Conservation (phyloP, 2,888 invertebrate species). For the Hydrotaea cyrtoneurina region DNA sequence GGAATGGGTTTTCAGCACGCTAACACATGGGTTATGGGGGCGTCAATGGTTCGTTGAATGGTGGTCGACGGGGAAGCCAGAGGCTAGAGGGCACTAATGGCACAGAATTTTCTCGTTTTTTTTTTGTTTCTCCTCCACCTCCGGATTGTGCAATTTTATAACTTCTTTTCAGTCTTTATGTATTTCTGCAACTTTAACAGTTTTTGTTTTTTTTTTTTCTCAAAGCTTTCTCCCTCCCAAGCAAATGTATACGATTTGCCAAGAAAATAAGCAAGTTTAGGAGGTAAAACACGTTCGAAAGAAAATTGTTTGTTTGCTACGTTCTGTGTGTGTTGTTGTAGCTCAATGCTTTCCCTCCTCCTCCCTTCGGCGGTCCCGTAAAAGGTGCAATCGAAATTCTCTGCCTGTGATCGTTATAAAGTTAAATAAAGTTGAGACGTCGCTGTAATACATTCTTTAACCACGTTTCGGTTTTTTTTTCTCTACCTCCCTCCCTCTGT, state of each 20-base stretch:
- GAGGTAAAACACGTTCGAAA: conserved; percentile 17
- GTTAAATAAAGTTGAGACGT: conserved; percentile 31
- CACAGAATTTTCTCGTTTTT: not conserved
- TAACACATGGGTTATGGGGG: conserved; percentile 36
- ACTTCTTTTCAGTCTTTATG: not conserved
- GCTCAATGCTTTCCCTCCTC: not conserved
- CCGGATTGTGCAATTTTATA: conserved; percentile 35
- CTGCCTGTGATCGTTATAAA: conserved; percentile 3
- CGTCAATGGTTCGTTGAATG: not conserved
- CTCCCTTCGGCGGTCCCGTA: not conserved
- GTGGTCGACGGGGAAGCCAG: not conserved
- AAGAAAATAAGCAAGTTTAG: conserved; percentile 17
- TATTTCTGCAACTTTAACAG: conserved; percentile 11
- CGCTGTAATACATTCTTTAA: not conserved
- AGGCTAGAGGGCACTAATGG: conserved; percentile 7
- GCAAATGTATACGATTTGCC: not conserved
- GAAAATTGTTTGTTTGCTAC: conserved; percentile 33
- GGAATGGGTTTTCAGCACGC: conserved; percentile 40
- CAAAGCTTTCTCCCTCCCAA: not conserved
- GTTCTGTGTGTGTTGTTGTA: not conserved
- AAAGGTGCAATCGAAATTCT: conserved; percentile 14
- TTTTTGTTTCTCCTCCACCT: not conserved
- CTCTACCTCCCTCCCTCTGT: not conserved
- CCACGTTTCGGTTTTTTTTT: not conserved
- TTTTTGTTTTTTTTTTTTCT: not conserved